Conservation (phyloP, 2,888 invertebrate species). For the Amphipyra berbera region DNA sequence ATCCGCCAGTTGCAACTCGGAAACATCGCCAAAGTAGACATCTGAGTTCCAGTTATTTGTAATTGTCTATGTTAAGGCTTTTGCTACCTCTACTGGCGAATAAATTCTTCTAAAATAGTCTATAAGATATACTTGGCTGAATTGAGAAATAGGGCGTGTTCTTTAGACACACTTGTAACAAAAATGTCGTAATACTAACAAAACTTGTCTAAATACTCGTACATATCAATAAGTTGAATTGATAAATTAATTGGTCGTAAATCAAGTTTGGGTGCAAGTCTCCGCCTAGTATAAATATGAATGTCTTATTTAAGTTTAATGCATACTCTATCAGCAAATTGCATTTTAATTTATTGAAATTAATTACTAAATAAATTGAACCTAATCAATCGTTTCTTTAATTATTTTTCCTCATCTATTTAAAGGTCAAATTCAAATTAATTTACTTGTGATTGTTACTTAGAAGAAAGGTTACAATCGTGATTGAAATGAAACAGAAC, state of each 20-base stretch:
- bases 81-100: slow-evolving; percentile 31
- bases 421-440: slow-evolving; percentile 4
- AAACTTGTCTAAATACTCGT: too few species aligned
- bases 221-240: too few species aligned
- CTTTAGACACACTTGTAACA: slow-evolving; percentile 4
- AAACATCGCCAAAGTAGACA: slow-evolving; percentile 26
- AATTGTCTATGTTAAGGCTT: slow-evolving; percentile 18
- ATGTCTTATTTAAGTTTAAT: slow-evolving; percentile 33
- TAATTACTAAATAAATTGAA: slow-evolving; percentile 41
- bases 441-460: neutral
- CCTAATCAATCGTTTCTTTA: slow-evolving; percentile 8
- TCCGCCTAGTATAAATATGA: slow-evolving; percentile 16
- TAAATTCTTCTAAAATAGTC: neutral
- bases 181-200: too few species aligned
- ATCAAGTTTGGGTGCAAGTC: too few species aligned
- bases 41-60: slow-evolving; percentile 15
- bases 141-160: slow-evolving; percentile 20
- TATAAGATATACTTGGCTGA: slow-evolving; percentile 25
- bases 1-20: slow-evolving; percentile 73
- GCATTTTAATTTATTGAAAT: slow-evolving; percentile 44
- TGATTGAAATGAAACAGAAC: slow-evolving; percentile 16
- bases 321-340: slow-evolving; percentile 29
- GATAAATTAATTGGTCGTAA: too few species aligned
- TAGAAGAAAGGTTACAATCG: neutral
- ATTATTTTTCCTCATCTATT: slow-evolving; percentile 10